phyloP scores from a whole-genome alignment of 2,888 invertebrate species.

The Diaprepes abbreviatus region DNA sequence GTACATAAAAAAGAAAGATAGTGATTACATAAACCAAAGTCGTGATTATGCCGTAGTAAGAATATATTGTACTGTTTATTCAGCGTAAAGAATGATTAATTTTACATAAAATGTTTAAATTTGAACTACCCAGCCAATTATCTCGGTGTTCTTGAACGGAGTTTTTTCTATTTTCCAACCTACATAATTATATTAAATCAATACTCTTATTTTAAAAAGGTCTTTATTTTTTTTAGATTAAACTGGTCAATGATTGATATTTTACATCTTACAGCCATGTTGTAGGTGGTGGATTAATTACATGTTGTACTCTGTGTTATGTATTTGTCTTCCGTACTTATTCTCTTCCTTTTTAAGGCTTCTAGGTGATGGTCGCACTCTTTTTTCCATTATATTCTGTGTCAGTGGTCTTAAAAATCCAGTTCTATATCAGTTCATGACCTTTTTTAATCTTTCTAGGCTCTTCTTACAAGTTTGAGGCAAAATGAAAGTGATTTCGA shows the following conservation, averaged over 20 bases:
- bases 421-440: not conserved
- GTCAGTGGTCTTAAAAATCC: not conserved
- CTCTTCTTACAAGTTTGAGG: conserved; percentile 81
- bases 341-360: conserved; percentile 27
- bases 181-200: too few relatives aligned
- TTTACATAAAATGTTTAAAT: too few relatives aligned
- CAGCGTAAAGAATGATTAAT: too few relatives aligned
- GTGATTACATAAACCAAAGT: too few relatives aligned
- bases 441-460: conserved; percentile 69
- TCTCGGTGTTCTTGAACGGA: too few relatives aligned
- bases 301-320: conserved; percentile 45
- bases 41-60: too few relatives aligned
- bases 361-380: conserved; percentile 46
- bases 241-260: not conserved
- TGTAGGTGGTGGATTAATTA: conserved; percentile 4
- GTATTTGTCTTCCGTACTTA: conserved; percentile 32
- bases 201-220: too few relatives aligned
- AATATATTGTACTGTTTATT: too few relatives aligned
- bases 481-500: conserved; percentile 91
- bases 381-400: conserved; percentile 2
- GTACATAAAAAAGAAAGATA: too few relatives aligned
- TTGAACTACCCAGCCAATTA: too few relatives aligned
- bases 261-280: not conserved
- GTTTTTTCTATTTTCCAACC: too few relatives aligned
- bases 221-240: too few relatives aligned